These are phyloP conservation scores for Sipha flava DNA, from an alignment of 1,140 invertebrate genomes.

Conservation along the genomic window DNA sequence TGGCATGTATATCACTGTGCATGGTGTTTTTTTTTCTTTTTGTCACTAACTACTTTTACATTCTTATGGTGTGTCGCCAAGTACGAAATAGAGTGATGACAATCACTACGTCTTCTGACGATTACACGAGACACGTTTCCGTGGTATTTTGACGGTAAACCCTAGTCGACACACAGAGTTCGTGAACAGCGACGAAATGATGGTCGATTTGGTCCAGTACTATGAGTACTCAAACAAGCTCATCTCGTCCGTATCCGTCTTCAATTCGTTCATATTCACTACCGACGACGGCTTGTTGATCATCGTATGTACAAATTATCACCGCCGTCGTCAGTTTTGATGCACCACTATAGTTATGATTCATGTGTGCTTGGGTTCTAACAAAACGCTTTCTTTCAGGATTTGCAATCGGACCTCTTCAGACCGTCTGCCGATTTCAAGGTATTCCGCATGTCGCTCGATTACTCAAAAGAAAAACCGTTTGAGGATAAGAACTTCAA, in stretches of 20 bases:
- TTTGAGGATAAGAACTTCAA: conserved; percentile 26
- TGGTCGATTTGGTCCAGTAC: not conserved
- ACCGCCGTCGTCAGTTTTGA: not conserved
- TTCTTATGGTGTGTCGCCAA: no score
- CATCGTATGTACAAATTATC: not conserved
- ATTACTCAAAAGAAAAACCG: not conserved
- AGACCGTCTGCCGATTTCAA: not conserved
- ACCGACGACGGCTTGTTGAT: not conserved
- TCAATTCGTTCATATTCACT: not conserved
- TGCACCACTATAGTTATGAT: no score
- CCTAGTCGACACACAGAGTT: no score
- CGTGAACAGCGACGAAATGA: not conserved
- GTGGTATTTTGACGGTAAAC: no score
- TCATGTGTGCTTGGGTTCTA: not conserved
- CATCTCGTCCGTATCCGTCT: not conserved
- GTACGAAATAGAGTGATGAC: no score
- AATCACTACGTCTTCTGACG: no score
- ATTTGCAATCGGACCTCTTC: conserved; percentile 2
- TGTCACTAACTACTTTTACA: no score
- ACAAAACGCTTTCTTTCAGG: not conserved
- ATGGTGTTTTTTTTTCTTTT: no score
- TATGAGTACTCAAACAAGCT: conserved; percentile 1
- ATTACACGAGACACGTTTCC: no score
- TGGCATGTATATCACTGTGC: no score
- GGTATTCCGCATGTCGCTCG: not conserved